Evolutionary conservation across 37 sponge, comb jelly and placozoan genomes (phyloP).

Genomic region (Aplysina aerophoba): DNA sequence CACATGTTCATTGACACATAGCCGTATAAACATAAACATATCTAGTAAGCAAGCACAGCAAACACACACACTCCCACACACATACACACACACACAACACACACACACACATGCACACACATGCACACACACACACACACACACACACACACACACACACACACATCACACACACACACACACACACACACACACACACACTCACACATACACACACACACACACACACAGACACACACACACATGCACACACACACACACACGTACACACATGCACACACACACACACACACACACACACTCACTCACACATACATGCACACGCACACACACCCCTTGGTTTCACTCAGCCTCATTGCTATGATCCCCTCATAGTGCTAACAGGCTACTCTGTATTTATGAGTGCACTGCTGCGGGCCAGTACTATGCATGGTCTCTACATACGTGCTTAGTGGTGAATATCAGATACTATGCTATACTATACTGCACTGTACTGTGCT

Average conservation of each 20-base stretch:
- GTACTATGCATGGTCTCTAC: too few relatives aligned
- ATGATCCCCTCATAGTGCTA: too few relatives aligned
- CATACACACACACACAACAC: slow-evolving; percentile 9
- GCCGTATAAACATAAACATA: neutral
- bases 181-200: slow-evolving; percentile 12
- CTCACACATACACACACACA: slow-evolving; percentile 26
- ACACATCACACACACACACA: slow-evolving; percentile 32
- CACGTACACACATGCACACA: slow-evolving; percentile 14
- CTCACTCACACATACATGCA: neutral
- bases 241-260: slow-evolving; percentile 29
- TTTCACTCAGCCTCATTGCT: too few relatives aligned
- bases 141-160: slow-evolving; percentile 4
- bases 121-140: too few relatives aligned
- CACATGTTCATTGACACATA: neutral
- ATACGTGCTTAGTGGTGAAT: too few relatives aligned
- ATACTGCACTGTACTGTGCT: too few relatives aligned
- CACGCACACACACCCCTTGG: neutral
- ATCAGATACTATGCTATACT: too few relatives aligned
- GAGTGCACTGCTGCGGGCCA: too few relatives aligned
- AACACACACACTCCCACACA: neutral
- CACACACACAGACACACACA: slow-evolving; percentile 30
- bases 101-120: too few relatives aligned
- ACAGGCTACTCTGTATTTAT: too few relatives aligned
- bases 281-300: slow-evolving; percentile 29
- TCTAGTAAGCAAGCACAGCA: too few relatives aligned